phyloP scores from a whole-genome alignment of 2,888 invertebrate genomes.

The Cryptus armator region DNA sequence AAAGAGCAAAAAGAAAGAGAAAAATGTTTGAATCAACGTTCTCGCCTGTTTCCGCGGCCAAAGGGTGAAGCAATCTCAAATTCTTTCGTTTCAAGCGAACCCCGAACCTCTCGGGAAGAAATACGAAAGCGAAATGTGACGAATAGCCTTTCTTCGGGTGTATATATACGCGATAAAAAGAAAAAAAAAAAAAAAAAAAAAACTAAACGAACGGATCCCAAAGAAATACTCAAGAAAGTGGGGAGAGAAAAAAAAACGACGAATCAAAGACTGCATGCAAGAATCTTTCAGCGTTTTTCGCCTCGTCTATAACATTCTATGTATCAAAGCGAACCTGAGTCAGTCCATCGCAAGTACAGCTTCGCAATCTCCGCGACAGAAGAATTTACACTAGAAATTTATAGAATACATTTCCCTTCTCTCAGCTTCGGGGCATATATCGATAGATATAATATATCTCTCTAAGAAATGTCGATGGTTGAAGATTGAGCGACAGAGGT shows the following conservation, averaged over 20 bases:
- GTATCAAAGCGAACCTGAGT: conserved; percentile 35
- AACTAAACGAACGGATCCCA: conserved; percentile 1
- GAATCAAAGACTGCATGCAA: not conserved
- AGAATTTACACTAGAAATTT: conserved; percentile 61
- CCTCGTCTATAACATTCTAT: not conserved
- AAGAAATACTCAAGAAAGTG: conserved; percentile 6
- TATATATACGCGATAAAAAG: not conserved
- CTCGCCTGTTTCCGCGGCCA: conserved; percentile 16
- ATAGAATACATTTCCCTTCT: conserved; percentile 69
- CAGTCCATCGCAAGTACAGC: conserved; percentile 9
- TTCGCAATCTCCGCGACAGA: conserved; percentile 41
- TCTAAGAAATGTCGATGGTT: not conserved
- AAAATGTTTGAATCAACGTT: conserved; percentile 24
- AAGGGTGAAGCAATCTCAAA: conserved; percentile 40
- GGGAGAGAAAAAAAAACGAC: not conserved
- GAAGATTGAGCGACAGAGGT: not conserved
- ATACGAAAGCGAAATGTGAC: conserved; percentile 10
- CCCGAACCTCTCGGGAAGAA: not conserved
- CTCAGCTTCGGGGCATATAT: conserved; percentile 38
- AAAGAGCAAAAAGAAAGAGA: not conserved
- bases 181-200: not conserved
- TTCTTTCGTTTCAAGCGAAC: conserved; percentile 34
- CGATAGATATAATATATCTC: not conserved
- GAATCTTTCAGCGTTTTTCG: not conserved
- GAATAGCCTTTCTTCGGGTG: not conserved